phyloP scores from a whole-genome alignment of 1,140 invertebrate species.

The Cyrtorhinus lividipennis region DNA sequence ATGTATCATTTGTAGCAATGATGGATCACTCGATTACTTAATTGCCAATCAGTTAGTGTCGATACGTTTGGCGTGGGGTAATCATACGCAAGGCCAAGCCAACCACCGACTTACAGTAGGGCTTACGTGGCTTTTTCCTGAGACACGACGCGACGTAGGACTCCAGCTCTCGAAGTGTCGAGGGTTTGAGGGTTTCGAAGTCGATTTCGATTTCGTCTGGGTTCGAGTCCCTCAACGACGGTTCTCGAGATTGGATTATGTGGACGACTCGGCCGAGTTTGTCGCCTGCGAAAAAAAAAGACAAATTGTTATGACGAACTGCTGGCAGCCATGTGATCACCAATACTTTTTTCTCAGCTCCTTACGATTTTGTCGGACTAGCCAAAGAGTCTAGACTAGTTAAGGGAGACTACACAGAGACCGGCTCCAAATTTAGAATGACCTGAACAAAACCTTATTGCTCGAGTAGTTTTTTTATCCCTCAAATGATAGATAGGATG shows the following conservation, averaged over 20 bases:
- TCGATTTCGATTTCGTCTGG: slow-evolving; percentile 99
- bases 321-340: background rate
- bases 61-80: background rate
- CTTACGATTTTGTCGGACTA: too few species aligned
- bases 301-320: slow-evolving; percentile 7
- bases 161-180: slow-evolving; percentile 92
- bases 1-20: too few species aligned
- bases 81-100: slow-evolving; percentile 17
- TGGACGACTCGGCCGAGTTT: slow-evolving; percentile 96
- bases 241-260: slow-evolving; percentile 96
- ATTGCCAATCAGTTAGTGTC: background rate
- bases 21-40: too few species aligned
- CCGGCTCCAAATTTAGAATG: too few species aligned
- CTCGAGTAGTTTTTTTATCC: too few species aligned
- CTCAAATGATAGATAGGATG: too few species aligned
- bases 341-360: too few species aligned
- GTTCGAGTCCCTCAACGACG: slow-evolving; percentile 93
- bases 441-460: too few species aligned
- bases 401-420: too few species aligned
- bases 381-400: too few species aligned
- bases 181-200: slow-evolving; percentile 97
- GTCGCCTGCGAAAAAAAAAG: slow-evolving; percentile 70
- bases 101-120: slow-evolving; percentile 52
- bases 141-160: slow-evolving; percentile 95
- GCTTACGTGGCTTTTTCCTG: slow-evolving; percentile 95